Percentiles rank a stretch among this genome's conserved stretches.
phyloP scores from a whole-genome alignment of 2,888 invertebrate genomes.

The Tiphia femorata region DNA sequence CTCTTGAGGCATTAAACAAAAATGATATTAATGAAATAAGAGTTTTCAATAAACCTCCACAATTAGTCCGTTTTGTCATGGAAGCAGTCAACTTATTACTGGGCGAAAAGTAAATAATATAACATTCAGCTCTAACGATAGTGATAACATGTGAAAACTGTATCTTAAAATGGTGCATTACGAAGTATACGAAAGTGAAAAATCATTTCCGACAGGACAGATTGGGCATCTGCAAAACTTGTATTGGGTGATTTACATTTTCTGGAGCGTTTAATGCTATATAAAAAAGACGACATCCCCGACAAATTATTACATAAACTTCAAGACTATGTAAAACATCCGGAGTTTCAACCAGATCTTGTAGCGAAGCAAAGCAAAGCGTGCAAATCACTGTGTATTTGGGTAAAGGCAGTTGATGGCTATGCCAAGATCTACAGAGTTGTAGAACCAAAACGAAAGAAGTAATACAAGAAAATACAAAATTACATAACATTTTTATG shows the following conservation, averaged over 20 bases:
- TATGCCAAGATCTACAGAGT: slow-evolving; percentile 89
- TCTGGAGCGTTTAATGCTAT: slow-evolving; percentile 84
- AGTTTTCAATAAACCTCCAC: slow-evolving; percentile 90
- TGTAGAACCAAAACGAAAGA: slow-evolving; percentile 89
- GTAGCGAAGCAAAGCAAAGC: slow-evolving; percentile 90
- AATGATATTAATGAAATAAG: slow-evolving; percentile 91
- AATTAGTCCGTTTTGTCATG: slow-evolving; percentile 90
- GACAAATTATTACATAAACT: slow-evolving; percentile 83
- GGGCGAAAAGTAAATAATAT: slow-evolving; percentile 77
- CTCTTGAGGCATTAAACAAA: slow-evolving; percentile 88
- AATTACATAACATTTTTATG: not conserved
- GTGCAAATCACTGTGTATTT: slow-evolving; percentile 90
- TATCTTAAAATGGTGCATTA: not conserved
- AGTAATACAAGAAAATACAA: slow-evolving; percentile 70
- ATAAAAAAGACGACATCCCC: slow-evolving; percentile 88
- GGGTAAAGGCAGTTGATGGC: slow-evolving; percentile 92
- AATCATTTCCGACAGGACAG: slow-evolving; percentile 73
- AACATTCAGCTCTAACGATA: not conserved
- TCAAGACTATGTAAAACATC: slow-evolving; percentile 85
- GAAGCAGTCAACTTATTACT: slow-evolving; percentile 90
- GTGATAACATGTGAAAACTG: not conserved
- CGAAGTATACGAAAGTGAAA: not conserved
- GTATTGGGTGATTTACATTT: slow-evolving; percentile 88
- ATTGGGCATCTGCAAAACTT: slow-evolving; percentile 88
- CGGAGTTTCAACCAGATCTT: slow-evolving; percentile 86